phyloP scores from a whole-genome alignment of 2,113 vertebrate genomes.

The Polypterus senegalus region DNA sequence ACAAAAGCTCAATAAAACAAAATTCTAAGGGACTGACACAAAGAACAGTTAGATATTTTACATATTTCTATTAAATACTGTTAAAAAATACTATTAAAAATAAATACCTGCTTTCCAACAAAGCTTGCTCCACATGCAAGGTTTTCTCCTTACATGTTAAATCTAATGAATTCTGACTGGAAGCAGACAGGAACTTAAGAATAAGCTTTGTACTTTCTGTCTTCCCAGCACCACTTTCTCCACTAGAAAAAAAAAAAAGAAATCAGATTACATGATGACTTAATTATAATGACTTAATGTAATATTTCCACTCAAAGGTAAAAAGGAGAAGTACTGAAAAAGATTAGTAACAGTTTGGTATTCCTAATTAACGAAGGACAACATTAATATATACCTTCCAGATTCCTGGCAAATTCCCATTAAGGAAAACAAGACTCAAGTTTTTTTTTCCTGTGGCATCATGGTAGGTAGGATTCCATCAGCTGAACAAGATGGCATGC shows the following conservation, averaged over 20 bases:
- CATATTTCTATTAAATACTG: not conserved
- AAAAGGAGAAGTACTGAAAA: too few relatives aligned
- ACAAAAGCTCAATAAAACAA: too few relatives aligned
- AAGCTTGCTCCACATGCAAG: slow-evolving; percentile 76
- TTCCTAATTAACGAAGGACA: too few relatives aligned
- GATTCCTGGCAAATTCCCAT: too few relatives aligned
- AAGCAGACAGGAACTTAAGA: slow-evolving; percentile 80
- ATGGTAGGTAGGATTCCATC: too few relatives aligned
- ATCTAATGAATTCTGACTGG: slow-evolving; percentile 82
- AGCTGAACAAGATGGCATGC: too few relatives aligned
- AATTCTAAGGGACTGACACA: not conserved
- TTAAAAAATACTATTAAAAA: not conserved
- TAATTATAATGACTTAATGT: too few relatives aligned
- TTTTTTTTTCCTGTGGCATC: too few relatives aligned
- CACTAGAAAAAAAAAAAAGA: slow-evolving; percentile 47
- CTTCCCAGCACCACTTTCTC: slow-evolving; percentile 91
- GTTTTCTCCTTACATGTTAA: slow-evolving; percentile 54
- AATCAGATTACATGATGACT: not conserved
- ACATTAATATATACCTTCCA: too few relatives aligned
- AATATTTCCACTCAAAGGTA: too few relatives aligned
- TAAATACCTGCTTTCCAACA: slow-evolving; percentile 86
- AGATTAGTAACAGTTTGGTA: too few relatives aligned
- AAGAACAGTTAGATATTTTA: not conserved
- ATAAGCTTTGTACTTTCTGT: slow-evolving; percentile 95
- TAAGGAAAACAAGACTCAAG: too few relatives aligned